Evolutionary conservation across 2,888 invertebrate species (phyloP), one percentile per base, ranked within the genome.

Genomic region (Stenotaenia linearis): DNA sequence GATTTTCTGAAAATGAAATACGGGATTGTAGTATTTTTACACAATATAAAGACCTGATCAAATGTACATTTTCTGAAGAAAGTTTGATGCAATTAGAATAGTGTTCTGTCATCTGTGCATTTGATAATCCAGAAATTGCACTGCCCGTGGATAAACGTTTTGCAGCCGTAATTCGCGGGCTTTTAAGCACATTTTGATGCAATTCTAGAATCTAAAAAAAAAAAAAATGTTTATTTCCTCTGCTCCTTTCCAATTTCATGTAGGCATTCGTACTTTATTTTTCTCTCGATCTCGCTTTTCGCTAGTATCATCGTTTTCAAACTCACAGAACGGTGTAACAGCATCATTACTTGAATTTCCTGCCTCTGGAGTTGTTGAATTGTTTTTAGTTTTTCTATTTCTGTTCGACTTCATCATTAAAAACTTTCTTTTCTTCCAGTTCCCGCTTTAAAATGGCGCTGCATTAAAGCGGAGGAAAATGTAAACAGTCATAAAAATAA

Each of bases 81-180:
- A 94, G 89, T 84, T 93, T 92, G 75, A 93, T 89, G 84, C 93
- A 93, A 81, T 91, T 91, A 81, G 91, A 89, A 82, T 92, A 90
- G 82, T 92, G 92, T 82, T 92, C 92, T 12, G 87, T 83, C 18
- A 88, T 82, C 81, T 88, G 87, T 18, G 82, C 83, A 77, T 85
- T 85, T 56, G 84, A 84, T 77, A 87, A 82, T 5, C 86, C 85
- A 90, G 90, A 79, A 50, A 78, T 18, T 5, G 15, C 78, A 30
- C n/a, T 25, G 30, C 50, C 25, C n/a, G 21, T 30, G 2, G 50
- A 56, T 23, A n/a, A 28, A 18, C 61, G 21, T 61, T 25, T 25
- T 28, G 18, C 21, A 10, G 25, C n/a, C 21, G 78, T 3, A 18
- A 18, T 30, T 10, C 21, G 21, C 10, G 78, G 78, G 56, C 61